Percentiles rank a stretch among this genome's conserved stretches.
phyloP scores from a whole-genome alignment of 2,113 vertebrate genomes.

The Cervus canadensis region DNA sequence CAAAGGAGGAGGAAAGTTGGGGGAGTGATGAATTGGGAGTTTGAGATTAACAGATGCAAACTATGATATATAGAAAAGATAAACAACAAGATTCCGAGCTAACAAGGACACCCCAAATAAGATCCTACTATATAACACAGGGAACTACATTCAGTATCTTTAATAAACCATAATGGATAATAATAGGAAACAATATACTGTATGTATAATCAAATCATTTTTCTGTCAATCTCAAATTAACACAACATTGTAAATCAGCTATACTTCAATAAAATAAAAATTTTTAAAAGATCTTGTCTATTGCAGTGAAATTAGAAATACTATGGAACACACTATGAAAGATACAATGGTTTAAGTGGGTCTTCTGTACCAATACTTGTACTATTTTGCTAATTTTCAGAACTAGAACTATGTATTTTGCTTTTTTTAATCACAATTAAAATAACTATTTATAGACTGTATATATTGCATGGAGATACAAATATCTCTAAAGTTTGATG shows the following conservation, averaged over 20 bases:
- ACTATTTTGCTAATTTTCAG: neutral
- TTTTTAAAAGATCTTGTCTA: neutral
- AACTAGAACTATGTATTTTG: neutral
- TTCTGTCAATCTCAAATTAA: neutral
- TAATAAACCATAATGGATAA: neutral
- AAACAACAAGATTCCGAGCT: neutral
- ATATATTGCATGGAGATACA: rapidly evolving
- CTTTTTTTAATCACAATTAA: neutral
- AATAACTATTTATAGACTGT: neutral
- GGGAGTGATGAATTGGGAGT: neutral
- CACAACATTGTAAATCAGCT: neutral
- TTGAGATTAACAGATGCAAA: neutral
- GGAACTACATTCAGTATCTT: neutral
- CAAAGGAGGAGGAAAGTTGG: neutral
- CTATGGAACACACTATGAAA: neutral
- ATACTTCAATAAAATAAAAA: neutral
- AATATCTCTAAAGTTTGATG: neutral
- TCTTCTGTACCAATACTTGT: neutral
- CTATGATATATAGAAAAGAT: neutral
- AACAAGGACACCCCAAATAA: neutral
- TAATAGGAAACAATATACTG: neutral
- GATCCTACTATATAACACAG: neutral
- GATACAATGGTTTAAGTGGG: neutral
- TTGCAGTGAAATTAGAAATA: neutral
- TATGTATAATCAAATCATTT: neutral